phyloP scores from a whole-genome alignment of 2,113 vertebrate genomes.

The Xenopus laevis region DNA sequence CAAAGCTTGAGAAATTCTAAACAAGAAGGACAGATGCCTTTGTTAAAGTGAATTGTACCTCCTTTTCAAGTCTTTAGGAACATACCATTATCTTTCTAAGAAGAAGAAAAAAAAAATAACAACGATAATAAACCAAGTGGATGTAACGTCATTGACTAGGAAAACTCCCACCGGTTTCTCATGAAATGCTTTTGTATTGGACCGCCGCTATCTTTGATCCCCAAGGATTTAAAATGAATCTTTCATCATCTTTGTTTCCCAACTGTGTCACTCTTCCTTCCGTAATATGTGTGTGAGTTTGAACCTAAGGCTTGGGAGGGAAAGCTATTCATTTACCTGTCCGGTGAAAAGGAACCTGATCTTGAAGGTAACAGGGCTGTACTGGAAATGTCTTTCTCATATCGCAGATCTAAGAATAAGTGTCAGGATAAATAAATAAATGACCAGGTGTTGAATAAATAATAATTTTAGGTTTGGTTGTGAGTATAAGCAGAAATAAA shows the following conservation, averaged over 20 bases:
- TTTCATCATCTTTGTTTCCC: conserved; percentile 46
- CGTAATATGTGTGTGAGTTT: conserved; percentile 68
- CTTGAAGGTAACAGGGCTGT: conserved; percentile 61
- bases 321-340: conserved; percentile 73
- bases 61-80: conserved; percentile 48
- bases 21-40: conserved; percentile 55
- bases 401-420: conserved; percentile 24
- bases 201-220: conserved; percentile 38
- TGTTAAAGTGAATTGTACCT: conserved; percentile 51
- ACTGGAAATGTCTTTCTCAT: conserved; percentile 42
- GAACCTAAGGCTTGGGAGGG: conserved; percentile 60
- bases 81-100: conserved; percentile 36
- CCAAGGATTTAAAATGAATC: conserved; percentile 37
- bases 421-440: conserved; percentile 38
- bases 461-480: background rate
- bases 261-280: conserved; percentile 49
- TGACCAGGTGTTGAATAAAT: conserved; percentile 28
- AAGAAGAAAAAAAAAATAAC: background rate
- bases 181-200: conserved; percentile 39
- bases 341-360: conserved; percentile 70
- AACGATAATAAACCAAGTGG: background rate
- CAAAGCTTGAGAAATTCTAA: conserved; percentile 60
- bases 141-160: background rate
- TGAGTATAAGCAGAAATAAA: no score
- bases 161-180: conserved; percentile 25